Percentiles rank a stretch among this genome's conserved stretches.
phyloP scores from a whole-genome alignment of 2,797 vertebrate species.

The Chelon auratus region DNA sequence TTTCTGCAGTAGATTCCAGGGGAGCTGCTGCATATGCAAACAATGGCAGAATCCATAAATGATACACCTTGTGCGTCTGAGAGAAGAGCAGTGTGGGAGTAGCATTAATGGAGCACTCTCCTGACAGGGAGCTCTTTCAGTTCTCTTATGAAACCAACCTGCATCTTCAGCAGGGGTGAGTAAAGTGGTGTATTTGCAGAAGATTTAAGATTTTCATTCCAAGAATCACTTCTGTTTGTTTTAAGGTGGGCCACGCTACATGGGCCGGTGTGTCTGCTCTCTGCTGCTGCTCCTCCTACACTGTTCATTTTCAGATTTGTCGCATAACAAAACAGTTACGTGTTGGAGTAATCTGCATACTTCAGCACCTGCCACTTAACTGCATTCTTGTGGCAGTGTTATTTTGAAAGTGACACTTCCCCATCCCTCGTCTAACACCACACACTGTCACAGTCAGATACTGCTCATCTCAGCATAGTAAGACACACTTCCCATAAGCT shows the following conservation, averaged over 20 bases:
- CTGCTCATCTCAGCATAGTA: slow-evolving; percentile 54
- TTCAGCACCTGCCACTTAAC: slow-evolving; percentile 25
- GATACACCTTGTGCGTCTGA: slow-evolving; percentile 52
- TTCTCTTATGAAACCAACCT: slow-evolving; percentile 55
- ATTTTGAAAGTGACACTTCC: slow-evolving; percentile 52
- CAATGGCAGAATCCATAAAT: slow-evolving; percentile 56
- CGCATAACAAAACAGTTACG: slow-evolving; percentile 6
- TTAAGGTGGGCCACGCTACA: slow-evolving; percentile 1
- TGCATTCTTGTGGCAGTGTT: slow-evolving; percentile 27
- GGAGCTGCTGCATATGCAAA: slow-evolving; percentile 53
- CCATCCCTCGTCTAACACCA: slow-evolving; percentile 47
- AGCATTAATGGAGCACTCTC: slow-evolving; percentile 65
- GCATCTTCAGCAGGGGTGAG: slow-evolving; percentile 43
- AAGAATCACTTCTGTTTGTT: slow-evolving; percentile 35
- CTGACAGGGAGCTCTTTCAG: slow-evolving; percentile 55
- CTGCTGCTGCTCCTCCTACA: background rate
- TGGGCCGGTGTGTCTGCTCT: slow-evolving; percentile 2
- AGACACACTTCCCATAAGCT: slow-evolving; percentile 54
- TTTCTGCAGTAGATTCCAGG: slow-evolving; percentile 45
- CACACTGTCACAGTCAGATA: slow-evolving; percentile 54
- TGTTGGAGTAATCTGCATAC: slow-evolving; percentile 27
- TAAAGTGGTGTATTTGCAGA: slow-evolving; percentile 37
- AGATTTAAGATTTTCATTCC: slow-evolving; percentile 22
- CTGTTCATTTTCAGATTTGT: background rate
- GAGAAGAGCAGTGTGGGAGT: slow-evolving; percentile 60